These are phyloP conservation scores for Sphyrna mokarran DNA, from an alignment of 2,113 vertebrate species.

Conservation along the genomic window DNA sequence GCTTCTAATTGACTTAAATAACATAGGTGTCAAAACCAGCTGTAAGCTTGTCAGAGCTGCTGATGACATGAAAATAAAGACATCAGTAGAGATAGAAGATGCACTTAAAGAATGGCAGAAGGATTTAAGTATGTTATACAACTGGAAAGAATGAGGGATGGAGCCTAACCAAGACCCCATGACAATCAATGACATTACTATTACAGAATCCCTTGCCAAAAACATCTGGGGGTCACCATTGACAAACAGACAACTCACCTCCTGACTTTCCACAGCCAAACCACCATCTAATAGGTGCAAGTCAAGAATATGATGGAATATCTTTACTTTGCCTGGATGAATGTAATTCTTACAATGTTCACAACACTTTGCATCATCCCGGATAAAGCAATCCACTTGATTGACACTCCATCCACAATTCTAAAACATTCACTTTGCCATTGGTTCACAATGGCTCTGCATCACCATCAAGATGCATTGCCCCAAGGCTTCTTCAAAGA, in stretches of 20 bases:
- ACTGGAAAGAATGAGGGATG: background rate
- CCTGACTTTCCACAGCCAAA: background rate
- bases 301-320: background rate
- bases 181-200: background rate
- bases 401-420: background rate
- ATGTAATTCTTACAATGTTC: too few species aligned
- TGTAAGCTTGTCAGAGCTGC: background rate
- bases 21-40: conserved; percentile 1
- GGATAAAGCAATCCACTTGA: background rate
- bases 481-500: too few species aligned
- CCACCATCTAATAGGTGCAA: background rate
- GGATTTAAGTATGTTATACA: background rate
- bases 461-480: too few species aligned
- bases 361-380: too few species aligned
- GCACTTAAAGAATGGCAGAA: background rate
- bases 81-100: background rate
- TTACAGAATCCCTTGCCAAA: background rate
- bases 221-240: background rate
- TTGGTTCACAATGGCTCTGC: too few species aligned
- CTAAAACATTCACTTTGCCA: too few species aligned
- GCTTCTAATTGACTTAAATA: conserved; percentile 28
- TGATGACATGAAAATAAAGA: conserved; percentile 12
- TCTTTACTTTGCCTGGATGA: too few species aligned
- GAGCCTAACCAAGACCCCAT: background rate
- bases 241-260: background rate